phyloP scores from a whole-genome alignment of 2,888 invertebrate genomes.

The Melinaea marsaeus region DNA sequence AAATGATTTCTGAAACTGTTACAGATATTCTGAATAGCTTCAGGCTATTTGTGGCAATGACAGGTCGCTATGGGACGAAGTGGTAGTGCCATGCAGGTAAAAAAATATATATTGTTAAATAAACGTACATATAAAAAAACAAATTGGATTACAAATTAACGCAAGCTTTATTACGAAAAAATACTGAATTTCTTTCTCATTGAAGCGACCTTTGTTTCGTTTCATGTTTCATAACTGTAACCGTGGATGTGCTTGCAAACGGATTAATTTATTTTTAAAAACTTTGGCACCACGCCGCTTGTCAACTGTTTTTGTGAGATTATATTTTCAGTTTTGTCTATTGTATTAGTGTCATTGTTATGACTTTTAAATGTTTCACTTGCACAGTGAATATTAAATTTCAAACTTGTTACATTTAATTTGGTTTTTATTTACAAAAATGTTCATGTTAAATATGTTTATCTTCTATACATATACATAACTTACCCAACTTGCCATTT shows the following conservation, averaged over 20 bases:
- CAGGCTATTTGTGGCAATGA: conserved; percentile 51
- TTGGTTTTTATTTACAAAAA: too few species aligned
- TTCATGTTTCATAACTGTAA: conserved; percentile 23
- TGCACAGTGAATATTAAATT: too few species aligned
- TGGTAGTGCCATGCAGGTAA: conserved; percentile 67
- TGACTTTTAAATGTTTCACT: too few species aligned
- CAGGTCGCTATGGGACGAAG: conserved; percentile 54
- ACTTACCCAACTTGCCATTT: too few species aligned
- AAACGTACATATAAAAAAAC: too few species aligned
- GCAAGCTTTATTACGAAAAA: not conserved
- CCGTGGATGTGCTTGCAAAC: conserved; percentile 19
- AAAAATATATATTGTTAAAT: conserved; percentile 14
- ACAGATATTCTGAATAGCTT: conserved; percentile 45
- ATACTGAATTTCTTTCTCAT: not conserved
- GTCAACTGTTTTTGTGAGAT: conserved; percentile 20
- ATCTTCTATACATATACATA: too few species aligned
- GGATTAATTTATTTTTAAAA: conserved; percentile 28
- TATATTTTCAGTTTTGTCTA: conserved; percentile 19
- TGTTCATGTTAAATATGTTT: too few species aligned
- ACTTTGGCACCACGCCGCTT: conserved; percentile 20
- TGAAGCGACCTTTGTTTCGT: conserved; percentile 20
- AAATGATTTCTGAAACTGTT: conserved; percentile 36
- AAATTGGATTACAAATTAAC: not conserved
- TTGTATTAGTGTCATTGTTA: conserved; percentile 1
- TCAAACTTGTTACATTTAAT: too few species aligned